Evolutionary conservation across 2,113 vertebrate genomes (phyloP), one percentile per base, ranked within the genome.

Genomic region (Vicugna pacos): DNA sequence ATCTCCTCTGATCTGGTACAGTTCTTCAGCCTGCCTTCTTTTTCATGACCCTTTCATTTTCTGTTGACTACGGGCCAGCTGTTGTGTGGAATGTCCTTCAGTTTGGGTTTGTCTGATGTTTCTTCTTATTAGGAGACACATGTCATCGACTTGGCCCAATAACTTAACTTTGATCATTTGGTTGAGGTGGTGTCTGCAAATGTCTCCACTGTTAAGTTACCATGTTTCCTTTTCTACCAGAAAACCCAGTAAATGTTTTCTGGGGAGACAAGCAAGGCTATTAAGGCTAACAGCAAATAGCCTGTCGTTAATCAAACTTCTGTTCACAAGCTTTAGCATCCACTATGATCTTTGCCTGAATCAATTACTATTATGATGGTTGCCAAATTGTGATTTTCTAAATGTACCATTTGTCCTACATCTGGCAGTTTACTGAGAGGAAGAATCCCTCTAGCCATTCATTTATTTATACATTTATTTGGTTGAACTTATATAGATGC

Each of bases 71-170:
- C 12, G 50, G 32, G n/a, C 3, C 48, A 26, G 12, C 17, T 62
- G 20, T 16, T 38, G 32, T 38, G 60, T 35, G 35, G 22, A 64
- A 32, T 30, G 52, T 3, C 16, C 16, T 13, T 52, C 52, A 24
- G 1, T 50, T 15, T 42, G 38, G 20, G 20, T 52, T 73, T 42
- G 24, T 14, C 26, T 60, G 3, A 17, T 50, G 24, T 70, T 64
- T 83, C 35, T 46, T 79, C 52, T 32, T 3, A 65, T 32, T 12
- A 56, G n/a, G 54, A 89, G 17, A 84, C 16, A 24, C 48, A 30
- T 1, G 22, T 0, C 6, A 35, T 20, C 0, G 8, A 19, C 67
- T 32, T 24, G 28, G 46, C 35, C 50, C 46, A 58, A 19, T 24
- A 38, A 11, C 10, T 88, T 58, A 58, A 14, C 76, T 50, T 15